Evolutionary conservation across 2,797 vertebrate genomes (phyloP), one percentile per base, ranked within the genome.

Genomic region (Lagodon rhomboides): DNA sequence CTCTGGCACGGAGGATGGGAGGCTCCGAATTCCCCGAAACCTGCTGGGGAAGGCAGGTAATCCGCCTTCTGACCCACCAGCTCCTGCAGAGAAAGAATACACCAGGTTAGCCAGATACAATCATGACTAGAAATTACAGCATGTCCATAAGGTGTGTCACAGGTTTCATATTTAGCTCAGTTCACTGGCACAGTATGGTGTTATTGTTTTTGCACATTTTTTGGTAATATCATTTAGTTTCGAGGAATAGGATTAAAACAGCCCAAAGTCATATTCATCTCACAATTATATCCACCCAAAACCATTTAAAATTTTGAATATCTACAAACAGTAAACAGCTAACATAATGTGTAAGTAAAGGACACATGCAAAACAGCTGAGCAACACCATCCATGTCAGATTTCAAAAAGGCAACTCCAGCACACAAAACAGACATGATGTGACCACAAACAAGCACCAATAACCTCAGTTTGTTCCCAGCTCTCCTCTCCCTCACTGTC

Each of bases 1-100:
- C 73, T 86, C 84, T 89, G 93, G 11, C 82, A 88, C 0, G 86
- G 71, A 54, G 84, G 68, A 74, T 79, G 90, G 3, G 91, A 65
- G 18, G 87, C 75, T 0, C 77, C 27, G 12, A 85, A 82, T 41
- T 92, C 93, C 41, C 85, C 91, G 54, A 89, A 69, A 44, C 77
- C 85, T 3, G 61, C 75, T 11, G 82, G 58, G 22, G 89, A 62
- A 11, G 81, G 44, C 60, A 89, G 61, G 63, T 81, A 92, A 20
- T 91, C 93, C 4, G 38, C 63, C 68, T 84, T 90, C 75, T 83
- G 91, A 34, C 59, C 63, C 18, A 61, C 65, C 68, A 87, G 59
- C 73, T 92, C 91, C 88, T 90, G 68, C 11, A 73, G n/a, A 73
- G 4, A 47, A 71, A 25, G 76, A 65, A 47, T 4, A 85, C n/a